Base-by-base conservation (phyloP, 2,113 vertebrate genomes). In the Heliornis fulica region DNA sequence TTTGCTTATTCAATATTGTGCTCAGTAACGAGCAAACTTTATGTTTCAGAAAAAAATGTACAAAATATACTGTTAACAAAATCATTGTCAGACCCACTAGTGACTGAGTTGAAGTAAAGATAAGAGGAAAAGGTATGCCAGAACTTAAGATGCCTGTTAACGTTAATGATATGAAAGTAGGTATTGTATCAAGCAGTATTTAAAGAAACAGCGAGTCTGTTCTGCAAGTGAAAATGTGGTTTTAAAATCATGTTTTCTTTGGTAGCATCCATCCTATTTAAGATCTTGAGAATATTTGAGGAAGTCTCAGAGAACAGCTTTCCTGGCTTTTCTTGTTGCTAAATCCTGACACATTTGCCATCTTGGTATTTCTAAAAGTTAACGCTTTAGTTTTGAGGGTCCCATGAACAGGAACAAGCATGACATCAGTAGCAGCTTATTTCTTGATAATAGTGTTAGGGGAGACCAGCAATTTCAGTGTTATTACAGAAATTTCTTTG, bases 341-440 rank as follows among this genome's bases (percentile, higher is more conserved):
- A 51, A 60, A 40, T 53, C n/a, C 17, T 15, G 15, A 12, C 34
- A 29, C 3, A 15, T 41, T 21, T 63, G 46, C 15, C 34, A 54
- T 43, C 32, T 74, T 46, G 66, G 1, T 38, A 75, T 71, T 74
- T 71, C 26, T 78, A n/a, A 20, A 46, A 79, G 11, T 68, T 59
- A 82, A 25, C 64, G 29, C 28, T 83, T 83, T 53, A n/a, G 38
- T 54, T 81, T 76, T 50, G 53, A 86, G 17, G 21, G 25, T 10
- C 34, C 78, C 40, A 21, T 9, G n/a, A 53, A 43, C 43, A 71
- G 60, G 48, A 91, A 83, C 9, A 51, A 53, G 19, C 11, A 11
- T 0, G 0, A 20, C 48, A 2, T 31, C 40, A 54, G 38, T 26
- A 66, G 28, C 17, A 11, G 29, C 31, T 40, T 95, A 31, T 71